Evolutionary conservation across 1,140 invertebrate genomes (phyloP).

Genomic region (Trypoxylus dichotomus): DNA sequence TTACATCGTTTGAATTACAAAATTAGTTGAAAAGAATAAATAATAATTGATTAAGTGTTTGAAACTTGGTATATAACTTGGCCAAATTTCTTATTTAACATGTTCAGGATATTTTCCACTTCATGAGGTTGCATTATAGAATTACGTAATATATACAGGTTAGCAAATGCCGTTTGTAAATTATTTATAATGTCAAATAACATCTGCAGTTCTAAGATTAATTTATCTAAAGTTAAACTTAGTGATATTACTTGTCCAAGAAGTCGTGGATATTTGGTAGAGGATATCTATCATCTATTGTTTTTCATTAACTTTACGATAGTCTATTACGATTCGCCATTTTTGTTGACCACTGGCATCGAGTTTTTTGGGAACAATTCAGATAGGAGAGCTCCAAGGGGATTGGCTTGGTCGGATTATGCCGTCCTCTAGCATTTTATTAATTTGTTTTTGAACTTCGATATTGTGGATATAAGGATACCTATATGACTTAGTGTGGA

Average conservation of each 20-base stretch:
- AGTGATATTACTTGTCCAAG: background rate
- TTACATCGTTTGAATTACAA: background rate
- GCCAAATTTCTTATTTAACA: background rate
- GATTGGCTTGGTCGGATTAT: conserved; percentile 47
- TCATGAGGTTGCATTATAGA: background rate
- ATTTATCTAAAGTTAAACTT: background rate
- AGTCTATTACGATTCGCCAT: no score
- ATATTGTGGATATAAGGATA: conserved; percentile 45
- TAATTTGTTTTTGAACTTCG: conserved; percentile 49
- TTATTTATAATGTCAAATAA: background rate
- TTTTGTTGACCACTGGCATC: no score
- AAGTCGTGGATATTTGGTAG: background rate
- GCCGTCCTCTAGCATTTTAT: conserved; percentile 41
- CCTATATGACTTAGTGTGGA: conserved; percentile 48
- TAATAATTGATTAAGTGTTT: background rate
- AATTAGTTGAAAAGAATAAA: background rate
- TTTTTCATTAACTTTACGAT: no score
- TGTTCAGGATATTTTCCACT: background rate
- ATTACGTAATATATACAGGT: background rate
- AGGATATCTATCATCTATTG: no score
- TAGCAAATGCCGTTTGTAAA: background rate
- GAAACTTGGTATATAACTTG: background rate
- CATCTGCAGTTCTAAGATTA: background rate
- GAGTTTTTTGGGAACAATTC: no score
- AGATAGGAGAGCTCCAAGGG: conserved; percentile 53